A percentile compares a stretch with the other conserved stretches of the same genome.
These are phyloP conservation scores for Galerucella calmariensis DNA, from an alignment of 2,888 invertebrate species.

Conservation along the genomic window DNA sequence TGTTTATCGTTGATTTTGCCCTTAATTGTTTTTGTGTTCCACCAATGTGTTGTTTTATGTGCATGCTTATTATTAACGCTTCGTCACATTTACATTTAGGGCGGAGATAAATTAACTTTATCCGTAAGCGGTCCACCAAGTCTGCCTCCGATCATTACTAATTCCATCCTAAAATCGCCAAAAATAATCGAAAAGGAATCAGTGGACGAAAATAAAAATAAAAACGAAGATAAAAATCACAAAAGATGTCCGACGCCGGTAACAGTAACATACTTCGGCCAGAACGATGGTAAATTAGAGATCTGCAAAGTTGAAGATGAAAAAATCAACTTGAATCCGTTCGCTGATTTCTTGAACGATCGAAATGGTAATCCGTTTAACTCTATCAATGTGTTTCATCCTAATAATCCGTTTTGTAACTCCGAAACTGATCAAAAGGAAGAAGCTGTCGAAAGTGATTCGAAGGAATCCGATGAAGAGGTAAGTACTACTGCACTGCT, in stretches of 20 bases:
- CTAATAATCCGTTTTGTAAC: constrained; percentile 59
- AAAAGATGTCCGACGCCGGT: constrained; percentile 67
- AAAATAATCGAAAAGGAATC: constrained; percentile 58
- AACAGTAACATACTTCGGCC: constrained; percentile 71
- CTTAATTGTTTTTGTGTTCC: background rate
- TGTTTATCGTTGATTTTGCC: too few relatives aligned
- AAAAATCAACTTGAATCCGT: constrained; percentile 57
- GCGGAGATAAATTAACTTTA: constrained; percentile 77
- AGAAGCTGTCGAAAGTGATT: constrained; percentile 33
- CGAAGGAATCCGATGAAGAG: constrained; percentile 38
- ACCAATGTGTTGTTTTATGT: constrained; percentile 19
- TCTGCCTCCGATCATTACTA: constrained; percentile 45
- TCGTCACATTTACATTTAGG: constrained; percentile 63
- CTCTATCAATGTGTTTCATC: constrained; percentile 51
- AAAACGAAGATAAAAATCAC: constrained; percentile 51
- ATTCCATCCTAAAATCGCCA: constrained; percentile 47
- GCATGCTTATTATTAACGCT: constrained; percentile 36
- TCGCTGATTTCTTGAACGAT: constrained; percentile 54
- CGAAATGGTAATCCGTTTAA: constrained; percentile 65
- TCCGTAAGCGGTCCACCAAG: constrained; percentile 69
- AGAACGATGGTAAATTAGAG: constrained; percentile 57
- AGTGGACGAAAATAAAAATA: constrained; percentile 52
- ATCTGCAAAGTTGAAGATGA: constrained; percentile 52
- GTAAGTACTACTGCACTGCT: constrained; percentile 40
- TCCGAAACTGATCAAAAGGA: constrained; percentile 46